These are phyloP conservation scores for Phocoena phocoena DNA, from an alignment of 2,113 vertebrate species.

Conservation along the genomic window DNA sequence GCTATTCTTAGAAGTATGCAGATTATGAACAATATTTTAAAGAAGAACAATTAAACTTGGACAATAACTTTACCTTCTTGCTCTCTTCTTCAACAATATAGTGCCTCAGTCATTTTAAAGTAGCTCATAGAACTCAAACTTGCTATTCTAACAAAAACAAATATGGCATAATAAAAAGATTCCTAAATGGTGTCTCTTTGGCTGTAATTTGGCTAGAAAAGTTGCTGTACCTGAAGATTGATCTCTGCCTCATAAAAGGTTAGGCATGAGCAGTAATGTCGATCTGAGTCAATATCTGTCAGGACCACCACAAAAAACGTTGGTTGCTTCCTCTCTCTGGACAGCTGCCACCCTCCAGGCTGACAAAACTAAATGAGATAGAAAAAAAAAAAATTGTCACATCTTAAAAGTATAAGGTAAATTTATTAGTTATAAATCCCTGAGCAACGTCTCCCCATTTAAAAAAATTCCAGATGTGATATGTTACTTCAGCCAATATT, in stretches of 20 bases:
- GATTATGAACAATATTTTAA: conserved; percentile 1
- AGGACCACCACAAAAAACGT: conserved; percentile 97
- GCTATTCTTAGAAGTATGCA: conserved; percentile 10
- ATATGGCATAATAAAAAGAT: neutral
- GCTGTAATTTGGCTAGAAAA: neutral
- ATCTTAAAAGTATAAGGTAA: conserved; percentile 50
- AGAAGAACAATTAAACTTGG: neutral
- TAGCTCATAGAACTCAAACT: neutral
- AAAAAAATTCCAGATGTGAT: neutral
- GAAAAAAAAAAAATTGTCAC: conserved; percentile 39
- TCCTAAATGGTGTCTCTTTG: neutral
- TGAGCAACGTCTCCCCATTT: neutral
- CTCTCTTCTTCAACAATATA: neutral
- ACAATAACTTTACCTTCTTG: conserved; percentile 3
- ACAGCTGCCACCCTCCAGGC: conserved; percentile 96
- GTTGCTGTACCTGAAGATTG: conserved; percentile 92
- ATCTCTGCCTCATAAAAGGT: conserved; percentile 98
- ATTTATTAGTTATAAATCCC: conserved; percentile 13
- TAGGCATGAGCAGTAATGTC: conserved; percentile 98
- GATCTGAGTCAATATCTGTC: conserved; percentile 97
- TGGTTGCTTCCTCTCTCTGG: conserved; percentile 93
- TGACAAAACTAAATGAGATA: conserved; percentile 93
- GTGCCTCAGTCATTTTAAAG: neutral
- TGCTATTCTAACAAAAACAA: conserved; percentile 50
- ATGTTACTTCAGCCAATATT: neutral